Base-by-base conservation (phyloP, 35 echinoderm and acorn worm genomes). In the Eucidaris tribuloides region DNA sequence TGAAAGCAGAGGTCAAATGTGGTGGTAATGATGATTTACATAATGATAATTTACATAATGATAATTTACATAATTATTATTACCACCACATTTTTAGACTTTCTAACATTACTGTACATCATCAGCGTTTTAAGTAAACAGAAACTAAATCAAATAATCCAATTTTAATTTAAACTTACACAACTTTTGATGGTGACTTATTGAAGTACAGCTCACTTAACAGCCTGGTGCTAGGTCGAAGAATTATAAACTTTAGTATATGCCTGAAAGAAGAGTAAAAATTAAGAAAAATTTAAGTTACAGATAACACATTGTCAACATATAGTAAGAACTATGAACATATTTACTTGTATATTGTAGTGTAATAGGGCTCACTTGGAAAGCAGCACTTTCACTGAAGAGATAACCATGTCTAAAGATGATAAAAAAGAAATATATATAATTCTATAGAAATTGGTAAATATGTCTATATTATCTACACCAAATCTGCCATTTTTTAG, bases 151-250 rank as follows among this genome's bases (percentile, higher is more conserved):
- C 3, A 33, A 19, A 42, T n/a, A 71, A 35, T 82, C 34, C 14
- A 28, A 5, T 45, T 81, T 62, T 28, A 24, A n/a, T 18, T n/a
- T 2, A 66, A 44, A 89, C 95, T 93, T 81, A 98, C 95, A 98
- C 79, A 27, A 56, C 33, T 84, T 90, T 98, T 15, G 90, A 85
- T 18, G 94, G 90, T 42, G 65, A 64, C 58, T 81, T 89, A 31
- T 52, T 82, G 45, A 42, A 86, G 50, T 90, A 86, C 79, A 90
- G 65, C 61, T 93, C 90, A 88, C 82, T 90, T 29, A 98, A 24
- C 24, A 98, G 79, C 37, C 91, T 83, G 30, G 76, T 89, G 29
- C 77, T 93, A 7, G 95, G 95, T 80, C 83, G 79, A 31, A 88
- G 76, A 82, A 93, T 91, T 5, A 74, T 77, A 79, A 98, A 98